Evolutionary conservation across 2,888 invertebrate genomes (phyloP).

Genomic region (Orthonychiurus folsomi): DNA sequence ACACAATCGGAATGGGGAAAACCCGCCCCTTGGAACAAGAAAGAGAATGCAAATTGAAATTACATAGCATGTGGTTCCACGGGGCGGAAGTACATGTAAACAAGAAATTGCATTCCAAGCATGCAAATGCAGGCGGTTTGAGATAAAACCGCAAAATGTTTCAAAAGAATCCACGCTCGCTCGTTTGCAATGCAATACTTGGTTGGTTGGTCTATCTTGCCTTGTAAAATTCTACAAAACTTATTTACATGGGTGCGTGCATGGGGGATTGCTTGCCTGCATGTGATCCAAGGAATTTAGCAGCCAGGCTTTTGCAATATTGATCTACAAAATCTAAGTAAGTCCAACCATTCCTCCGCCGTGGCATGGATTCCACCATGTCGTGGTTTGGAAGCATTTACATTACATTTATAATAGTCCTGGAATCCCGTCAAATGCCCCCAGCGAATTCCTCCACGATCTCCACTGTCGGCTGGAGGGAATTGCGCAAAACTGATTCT

Average conservation of each 20-base stretch:
- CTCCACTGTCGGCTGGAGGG: not conserved
- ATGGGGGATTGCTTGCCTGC: not conserved
- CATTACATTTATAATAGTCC: too few relatives aligned
- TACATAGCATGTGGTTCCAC: too few relatives aligned
- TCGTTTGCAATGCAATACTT: too few relatives aligned
- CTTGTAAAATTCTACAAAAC: not conserved
- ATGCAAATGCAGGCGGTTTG: not conserved
- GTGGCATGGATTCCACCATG: not conserved
- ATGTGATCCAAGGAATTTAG: not conserved
- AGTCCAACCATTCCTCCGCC: not conserved
- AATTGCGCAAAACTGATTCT: not conserved
- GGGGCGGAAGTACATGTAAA: too few relatives aligned
- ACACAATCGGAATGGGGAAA: too few relatives aligned
- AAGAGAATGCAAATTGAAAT: too few relatives aligned
- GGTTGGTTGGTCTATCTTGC: too few relatives aligned
- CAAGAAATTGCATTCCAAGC: too few relatives aligned
- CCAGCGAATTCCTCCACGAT: not conserved
- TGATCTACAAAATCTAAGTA: not conserved
- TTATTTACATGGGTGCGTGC: too few relatives aligned
- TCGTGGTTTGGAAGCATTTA: too few relatives aligned
- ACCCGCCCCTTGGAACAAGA: too few relatives aligned
- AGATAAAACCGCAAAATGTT: not conserved
- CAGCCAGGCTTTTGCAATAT: not conserved
- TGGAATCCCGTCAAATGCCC: not conserved
- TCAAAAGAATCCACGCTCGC: too few relatives aligned